Conservation (phyloP, 2,888 invertebrate species). For the Thereva unica region DNA sequence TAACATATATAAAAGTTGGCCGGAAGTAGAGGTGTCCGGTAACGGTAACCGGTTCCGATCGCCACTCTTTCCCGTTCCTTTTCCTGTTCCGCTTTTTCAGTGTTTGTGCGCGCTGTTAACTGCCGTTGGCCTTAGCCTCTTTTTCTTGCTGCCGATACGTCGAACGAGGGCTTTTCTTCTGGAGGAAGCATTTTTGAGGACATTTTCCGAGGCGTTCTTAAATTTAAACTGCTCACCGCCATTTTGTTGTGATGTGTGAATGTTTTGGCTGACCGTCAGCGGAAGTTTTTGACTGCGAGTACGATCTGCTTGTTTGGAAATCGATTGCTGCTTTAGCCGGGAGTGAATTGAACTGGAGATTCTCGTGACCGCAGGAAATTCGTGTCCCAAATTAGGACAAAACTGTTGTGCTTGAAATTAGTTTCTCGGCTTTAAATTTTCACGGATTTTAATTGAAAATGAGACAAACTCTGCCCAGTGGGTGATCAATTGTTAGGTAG, state of each 20-base stretch:
- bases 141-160: conserved; percentile 10
- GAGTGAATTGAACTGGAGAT: not conserved
- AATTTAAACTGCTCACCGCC: conserved; percentile 23
- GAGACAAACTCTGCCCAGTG: conserved; percentile 28
- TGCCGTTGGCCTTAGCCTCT: conserved; percentile 37
- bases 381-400: conserved; percentile 7
- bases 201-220: conserved; percentile 29
- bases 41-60: conserved; percentile 61
- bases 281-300: not conserved
- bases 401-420: conserved; percentile 1
- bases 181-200: conserved; percentile 31
- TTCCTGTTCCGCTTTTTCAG: conserved; percentile 55
- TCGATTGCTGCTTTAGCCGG: conserved; percentile 14
- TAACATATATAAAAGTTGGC: conserved; percentile 52
- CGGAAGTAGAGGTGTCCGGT: conserved; percentile 61
- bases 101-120: conserved; percentile 38
- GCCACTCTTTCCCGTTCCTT: conserved; percentile 60
- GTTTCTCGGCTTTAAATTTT: not conserved
- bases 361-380: not conserved
- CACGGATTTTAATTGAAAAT: conserved; percentile 11
- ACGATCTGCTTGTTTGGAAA: not conserved
- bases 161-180: conserved; percentile 21
- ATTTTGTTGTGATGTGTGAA: conserved; percentile 25
- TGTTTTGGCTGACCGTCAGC: conserved; percentile 8
- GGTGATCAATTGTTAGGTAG: conserved; percentile 19